Evolutionary conservation across 2,797 vertebrate species (phyloP), one percentile per base, ranked within the genome.

Genomic region (Rhabdomys pumilio): DNA sequence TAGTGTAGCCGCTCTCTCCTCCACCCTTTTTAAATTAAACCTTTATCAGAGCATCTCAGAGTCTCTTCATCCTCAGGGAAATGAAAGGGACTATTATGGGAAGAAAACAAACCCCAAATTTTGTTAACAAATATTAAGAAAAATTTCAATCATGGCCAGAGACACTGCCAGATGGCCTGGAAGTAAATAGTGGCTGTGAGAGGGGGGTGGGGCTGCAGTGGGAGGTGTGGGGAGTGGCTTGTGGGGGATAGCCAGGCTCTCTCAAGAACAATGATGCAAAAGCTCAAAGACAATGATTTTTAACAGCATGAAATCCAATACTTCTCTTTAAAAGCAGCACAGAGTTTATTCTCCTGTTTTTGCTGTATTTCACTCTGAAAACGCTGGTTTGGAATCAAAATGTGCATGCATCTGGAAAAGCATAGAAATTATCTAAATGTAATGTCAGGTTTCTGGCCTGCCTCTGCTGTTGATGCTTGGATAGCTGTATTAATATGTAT

Each of bases 91-190:
- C 73, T 81, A 34, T 88, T 79, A 72, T 17, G 44, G 91, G 80
- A 91, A 55, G 94, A 93, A 96, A 95, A 97, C 61, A 85, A 93
- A 96, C 75, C 77, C 61, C 84, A 93, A 90, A 94, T 97, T 96
- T 94, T 91, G 82, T 97, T 97, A 97, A 88, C 73, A 94, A 96
- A 96, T 95, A 94, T 96, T 92, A 95, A 93, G 88, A 89, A 89
- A 94, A 92, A 67, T 76, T 94, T 89, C 73, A 98, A 83, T 92
- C 88, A 63, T 12, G 4, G 67, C 50, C 50, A 83, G 47, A 89
- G 79, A 96, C 93, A 29, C 87, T 94, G 72, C 95, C 95, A 87
- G 79, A 86, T 80, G 59, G 38, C 50, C 85, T 80, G 72, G 83
- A 92, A 96, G 53, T 67, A 41, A n/a, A 87, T 12, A 93, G 44